These are phyloP conservation scores for Rhipidura dahli DNA, from an alignment of 2,113 vertebrate species.

Conservation along the genomic window DNA sequence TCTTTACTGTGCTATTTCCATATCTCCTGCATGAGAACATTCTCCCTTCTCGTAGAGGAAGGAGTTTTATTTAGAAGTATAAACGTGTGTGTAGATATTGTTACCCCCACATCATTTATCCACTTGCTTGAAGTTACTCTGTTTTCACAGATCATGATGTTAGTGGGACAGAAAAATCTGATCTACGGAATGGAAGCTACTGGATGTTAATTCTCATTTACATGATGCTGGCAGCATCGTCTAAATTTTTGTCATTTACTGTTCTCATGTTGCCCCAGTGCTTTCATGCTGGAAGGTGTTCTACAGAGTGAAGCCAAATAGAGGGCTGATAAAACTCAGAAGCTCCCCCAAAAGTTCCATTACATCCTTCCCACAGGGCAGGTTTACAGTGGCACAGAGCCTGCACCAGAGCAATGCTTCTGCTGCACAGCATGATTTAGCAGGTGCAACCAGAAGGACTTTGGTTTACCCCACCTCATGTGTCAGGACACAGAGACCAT, in stretches of 20 bases:
- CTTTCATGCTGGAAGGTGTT: background rate
- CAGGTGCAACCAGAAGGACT: background rate
- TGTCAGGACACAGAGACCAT: background rate
- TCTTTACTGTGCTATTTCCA: background rate
- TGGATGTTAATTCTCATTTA: background rate
- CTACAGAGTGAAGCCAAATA: background rate
- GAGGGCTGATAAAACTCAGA: background rate
- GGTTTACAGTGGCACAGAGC: background rate
- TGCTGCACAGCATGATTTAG: background rate
- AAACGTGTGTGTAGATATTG: background rate
- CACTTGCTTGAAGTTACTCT: background rate
- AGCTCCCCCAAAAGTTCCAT: background rate
- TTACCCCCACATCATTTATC: background rate
- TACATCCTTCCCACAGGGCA: background rate
- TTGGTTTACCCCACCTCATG: background rate
- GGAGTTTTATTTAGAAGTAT: background rate
- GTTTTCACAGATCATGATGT: background rate
- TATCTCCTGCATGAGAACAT: background rate
- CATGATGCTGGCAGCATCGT: fast-evolving
- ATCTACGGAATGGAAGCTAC: background rate
- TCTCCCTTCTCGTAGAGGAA: background rate
- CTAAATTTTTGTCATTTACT: background rate
- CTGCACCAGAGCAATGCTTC: background rate
- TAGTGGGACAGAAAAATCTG: background rate
- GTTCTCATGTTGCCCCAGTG: background rate